Evolutionary conservation across 1,140 invertebrate genomes (phyloP), one percentile per base, ranked within the genome.

Genomic region (Mactra quadrangularis): DNA sequence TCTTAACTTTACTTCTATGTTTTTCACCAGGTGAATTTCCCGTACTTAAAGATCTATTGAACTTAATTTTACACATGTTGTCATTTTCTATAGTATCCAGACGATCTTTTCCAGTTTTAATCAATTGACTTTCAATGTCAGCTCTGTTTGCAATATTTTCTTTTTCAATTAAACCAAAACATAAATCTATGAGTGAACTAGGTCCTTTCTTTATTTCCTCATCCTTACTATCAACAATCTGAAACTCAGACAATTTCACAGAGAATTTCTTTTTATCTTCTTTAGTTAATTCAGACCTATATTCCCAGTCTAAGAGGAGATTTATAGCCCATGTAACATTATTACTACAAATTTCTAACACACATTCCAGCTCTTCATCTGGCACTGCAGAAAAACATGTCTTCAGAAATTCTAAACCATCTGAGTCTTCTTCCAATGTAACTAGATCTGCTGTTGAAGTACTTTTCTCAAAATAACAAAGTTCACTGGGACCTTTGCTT

Each of bases 291-390:
- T 55, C 9, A 3, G 35, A 13, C 25, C 70, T 82, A 33, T 74
- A 60, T 33, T 82, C 33, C 78, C 78, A 82, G 27, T 74, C 68
- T 38, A 82, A 19, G 4, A 82, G 45, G 4, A 72, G 38, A 22
- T 74, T 70, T 35, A 82, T 82, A 17, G 78, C 59, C 78, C 78
- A 82, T n/a, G 72, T 68, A 38, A 59, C 53, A 74, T 82, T 71
- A 27, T 31, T 47, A 47, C 19, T 66, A 82, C 78, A 72, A 25
- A n/a, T 82, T 59, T 72, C 55, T n/a, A 82, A 52, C 19, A 74
- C 78, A 62, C 70, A 72, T 35, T 62, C 68, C 6, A 82, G 31
- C 29, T 82, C 78, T 41, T 29, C 57, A 45, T 33, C 19, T 19
- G 78, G 55, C 22, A 82, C 41, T 9, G 53, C 33, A 17, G 78